These are phyloP conservation scores for Melanotaenia pygmaea DNA, from an alignment of 2,797 vertebrate species.

Conservation along the genomic window DNA sequence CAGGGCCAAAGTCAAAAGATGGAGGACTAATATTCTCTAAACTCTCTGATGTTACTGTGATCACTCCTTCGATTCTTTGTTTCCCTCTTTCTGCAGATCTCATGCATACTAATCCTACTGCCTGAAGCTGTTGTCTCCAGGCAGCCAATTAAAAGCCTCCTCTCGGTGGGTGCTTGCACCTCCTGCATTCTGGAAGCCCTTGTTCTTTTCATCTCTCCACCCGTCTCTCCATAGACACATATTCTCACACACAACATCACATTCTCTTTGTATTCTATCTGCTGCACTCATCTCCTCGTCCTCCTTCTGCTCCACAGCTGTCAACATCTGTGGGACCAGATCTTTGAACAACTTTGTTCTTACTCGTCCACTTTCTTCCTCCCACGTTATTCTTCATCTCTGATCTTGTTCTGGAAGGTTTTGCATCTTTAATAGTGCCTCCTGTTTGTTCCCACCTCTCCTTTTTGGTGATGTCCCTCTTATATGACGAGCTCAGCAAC, in stretches of 20 bases:
- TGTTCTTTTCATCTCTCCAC: conserved; percentile 66
- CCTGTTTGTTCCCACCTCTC: conserved; percentile 25
- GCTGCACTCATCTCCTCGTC: conserved; percentile 55
- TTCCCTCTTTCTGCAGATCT: conserved; percentile 62
- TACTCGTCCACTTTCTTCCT: conserved; percentile 29
- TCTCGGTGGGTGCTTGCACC: conserved; percentile 69
- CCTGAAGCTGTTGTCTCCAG: conserved; percentile 81
- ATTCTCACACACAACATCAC: conserved; percentile 41
- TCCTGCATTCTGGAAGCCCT: conserved; percentile 70
- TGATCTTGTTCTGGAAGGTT: conserved; percentile 33
- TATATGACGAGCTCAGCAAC: conserved; percentile 22
- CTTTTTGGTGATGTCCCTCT: background rate
- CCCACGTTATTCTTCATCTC: conserved; percentile 28
- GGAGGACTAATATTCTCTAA: conserved; percentile 50
- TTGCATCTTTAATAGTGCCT: conserved; percentile 18
- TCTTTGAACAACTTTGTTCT: conserved; percentile 39
- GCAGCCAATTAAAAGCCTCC: conserved; percentile 83
- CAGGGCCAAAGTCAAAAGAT: conserved; percentile 54
- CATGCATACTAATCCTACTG: conserved; percentile 79
- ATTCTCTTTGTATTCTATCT: conserved; percentile 65
- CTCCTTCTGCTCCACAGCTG: conserved; percentile 70
- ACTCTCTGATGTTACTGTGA: conserved; percentile 66
- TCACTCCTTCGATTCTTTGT: conserved; percentile 52
- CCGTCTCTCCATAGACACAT: conserved; percentile 27
- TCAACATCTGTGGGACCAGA: conserved; percentile 60